Conservation (phyloP, 2,113 vertebrate genomes). For the Leucosticte australis region DNA sequence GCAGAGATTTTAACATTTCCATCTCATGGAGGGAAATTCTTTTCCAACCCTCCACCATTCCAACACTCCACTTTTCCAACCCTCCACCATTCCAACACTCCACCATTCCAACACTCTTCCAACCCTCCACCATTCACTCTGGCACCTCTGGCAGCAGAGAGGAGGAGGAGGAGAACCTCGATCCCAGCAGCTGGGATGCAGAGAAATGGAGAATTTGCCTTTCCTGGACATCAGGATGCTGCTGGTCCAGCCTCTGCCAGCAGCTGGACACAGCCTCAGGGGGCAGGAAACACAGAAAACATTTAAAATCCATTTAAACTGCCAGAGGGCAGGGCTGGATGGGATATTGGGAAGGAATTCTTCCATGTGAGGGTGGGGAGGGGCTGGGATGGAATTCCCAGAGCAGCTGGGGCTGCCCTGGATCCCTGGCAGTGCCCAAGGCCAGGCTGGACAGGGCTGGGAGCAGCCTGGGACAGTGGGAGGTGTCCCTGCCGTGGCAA, state of each 20-base stretch:
- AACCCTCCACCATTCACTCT: not conserved
- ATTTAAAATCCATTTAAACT: not conserved
- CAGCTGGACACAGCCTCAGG: accelerated
- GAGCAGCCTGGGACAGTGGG: not conserved
- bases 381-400: not conserved
- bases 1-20: not conserved
- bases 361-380: accelerated
- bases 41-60: not conserved
- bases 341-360: not conserved
- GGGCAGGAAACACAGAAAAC: not conserved
- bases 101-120: too few species aligned
- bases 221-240: not conserved
- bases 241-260: not conserved
- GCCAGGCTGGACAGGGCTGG: not conserved
- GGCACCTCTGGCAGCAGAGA: not conserved
- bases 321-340: accelerated
- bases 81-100: too few species aligned
- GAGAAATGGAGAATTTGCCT: not conserved
- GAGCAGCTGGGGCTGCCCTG: not conserved
- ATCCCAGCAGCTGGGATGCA: not conserved
- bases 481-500: not conserved
- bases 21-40: not conserved
- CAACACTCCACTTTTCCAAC: not conserved
- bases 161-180: not conserved
- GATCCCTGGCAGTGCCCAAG: not conserved